Evolutionary conservation across 2,888 invertebrate genomes (phyloP), one percentile per base, ranked within the genome.

Genomic region (Drosophila recens): DNA sequence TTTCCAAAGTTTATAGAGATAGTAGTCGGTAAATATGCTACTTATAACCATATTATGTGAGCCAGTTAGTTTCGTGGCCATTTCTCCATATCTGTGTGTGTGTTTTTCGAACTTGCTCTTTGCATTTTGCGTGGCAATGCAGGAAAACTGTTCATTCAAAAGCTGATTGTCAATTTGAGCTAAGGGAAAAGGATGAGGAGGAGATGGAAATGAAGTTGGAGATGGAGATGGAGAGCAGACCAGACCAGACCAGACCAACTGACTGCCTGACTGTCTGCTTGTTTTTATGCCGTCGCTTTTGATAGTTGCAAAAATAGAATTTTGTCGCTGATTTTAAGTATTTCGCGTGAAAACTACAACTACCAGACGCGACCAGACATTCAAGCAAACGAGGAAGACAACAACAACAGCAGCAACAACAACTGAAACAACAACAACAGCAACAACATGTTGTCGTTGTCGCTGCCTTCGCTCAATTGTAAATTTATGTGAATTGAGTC

Each of bases 241-340:
- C 30, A 40, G 48, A 30, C 2, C 30, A 30, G 30, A 30, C 30
- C 30, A 58, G 65, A 65, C 63, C 58, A 68, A 78, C 70, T 61
- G 74, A 65, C 78, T 70, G 77, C 57, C 71, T 64, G 67, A 51
- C 67, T 72, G 72, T 61, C 69, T 76, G 79, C 66, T 75, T 77
- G 65, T 69, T 77, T 69, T 82, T 80, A 77, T 82, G 84, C 77
- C 73, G 70, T 81, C 68, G 78, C 72, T 78, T 74, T 72, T 76
- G 80, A 82, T 85, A 82, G 82, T 85, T 82, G 75, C 75, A 89
- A 89, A 87, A 87, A 87, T 87, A 87, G 86, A 87, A 82, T 85
- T 87, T 89, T 80, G 85, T 82, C 85, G 85, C 86, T 87, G 89
- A 87, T 79, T 89, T 87, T 87, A 89, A 87, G 87, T 85, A 87